phyloP scores from a whole-genome alignment of 64 coral and sea anemone species.

The Montipora cactus region DNA sequence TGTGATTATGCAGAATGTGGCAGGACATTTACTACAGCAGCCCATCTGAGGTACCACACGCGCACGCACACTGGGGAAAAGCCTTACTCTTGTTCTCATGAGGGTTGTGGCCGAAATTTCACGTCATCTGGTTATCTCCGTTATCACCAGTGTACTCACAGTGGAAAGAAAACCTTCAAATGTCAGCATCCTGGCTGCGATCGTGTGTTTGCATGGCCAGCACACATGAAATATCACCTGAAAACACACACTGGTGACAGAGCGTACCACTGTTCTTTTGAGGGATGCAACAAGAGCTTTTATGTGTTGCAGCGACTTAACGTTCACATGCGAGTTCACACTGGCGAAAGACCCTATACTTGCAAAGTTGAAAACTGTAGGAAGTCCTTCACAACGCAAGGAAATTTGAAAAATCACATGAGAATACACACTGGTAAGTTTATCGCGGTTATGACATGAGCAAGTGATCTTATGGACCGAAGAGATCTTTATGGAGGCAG shows the following conservation, averaged over 20 bases:
- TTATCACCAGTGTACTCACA: constrained; percentile 90
- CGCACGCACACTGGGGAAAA: constrained; percentile 86
- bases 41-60: constrained; percentile 71
- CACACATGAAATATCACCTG: constrained; percentile 95
- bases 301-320: constrained; percentile 91
- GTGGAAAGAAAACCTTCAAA: constrained; percentile 90
- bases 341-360: constrained; percentile 83
- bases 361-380: constrained; percentile 81
- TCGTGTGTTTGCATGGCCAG: constrained; percentile 92
- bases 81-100: constrained; percentile 69
- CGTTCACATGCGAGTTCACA: constrained; percentile 87
- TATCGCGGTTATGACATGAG: too few species aligned
- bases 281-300: constrained; percentile 92
- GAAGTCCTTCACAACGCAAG: constrained; percentile 92
- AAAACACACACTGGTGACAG: constrained; percentile 92
- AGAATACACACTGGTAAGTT: constrained; percentile 90
- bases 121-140: constrained; percentile 92
- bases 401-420: constrained; percentile 97
- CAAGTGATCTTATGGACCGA: too few species aligned
- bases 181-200: constrained; percentile 93
- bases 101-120: constrained; percentile 85
- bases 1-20: constrained; percentile 73
- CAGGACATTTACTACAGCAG: constrained; percentile 64
- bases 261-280: constrained; percentile 83
- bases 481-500: too few species aligned